Percentiles rank a stretch among this genome's conserved stretches.
Conservation (phyloP, 2,888 invertebrate species). For the Nomada ferruginata region DNA sequence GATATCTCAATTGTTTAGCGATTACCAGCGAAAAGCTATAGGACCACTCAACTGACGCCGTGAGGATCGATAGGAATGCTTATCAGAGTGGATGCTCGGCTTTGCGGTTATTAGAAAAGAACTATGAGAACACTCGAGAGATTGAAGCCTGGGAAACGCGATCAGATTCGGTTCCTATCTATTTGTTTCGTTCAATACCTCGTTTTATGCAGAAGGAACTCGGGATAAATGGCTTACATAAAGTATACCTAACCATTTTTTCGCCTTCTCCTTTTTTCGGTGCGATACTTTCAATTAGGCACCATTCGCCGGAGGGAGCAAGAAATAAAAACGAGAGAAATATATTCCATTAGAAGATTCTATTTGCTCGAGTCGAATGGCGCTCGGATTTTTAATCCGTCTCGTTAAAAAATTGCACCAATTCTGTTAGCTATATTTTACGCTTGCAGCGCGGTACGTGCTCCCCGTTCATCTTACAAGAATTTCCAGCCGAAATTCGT, state of each 20-base stretch:
- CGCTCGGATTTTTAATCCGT: conserved; percentile 45
- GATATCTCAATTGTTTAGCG: conserved; percentile 3
- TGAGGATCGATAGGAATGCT: conserved; percentile 28
- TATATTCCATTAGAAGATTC: neutral
- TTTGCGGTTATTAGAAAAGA: conserved; percentile 15
- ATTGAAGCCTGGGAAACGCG: conserved; percentile 15
- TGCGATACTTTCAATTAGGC: too few relatives aligned
- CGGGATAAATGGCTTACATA: too few relatives aligned
- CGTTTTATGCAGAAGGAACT: too few relatives aligned
- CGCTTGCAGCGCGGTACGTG: conserved; percentile 2
- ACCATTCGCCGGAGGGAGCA: too few relatives aligned
- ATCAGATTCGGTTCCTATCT: neutral
- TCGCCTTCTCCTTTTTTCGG: too few relatives aligned
- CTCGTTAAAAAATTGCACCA: conserved; percentile 36
- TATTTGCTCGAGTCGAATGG: neutral
- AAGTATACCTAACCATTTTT: too few relatives aligned
- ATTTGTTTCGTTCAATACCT: neutral
- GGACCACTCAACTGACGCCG: neutral
- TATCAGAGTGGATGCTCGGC: neutral
- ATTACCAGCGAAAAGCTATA: neutral
- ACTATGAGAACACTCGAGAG: conserved; percentile 2
- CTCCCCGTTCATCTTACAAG: conserved; percentile 27
- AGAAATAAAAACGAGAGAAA: too few relatives aligned
- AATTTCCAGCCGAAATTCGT: conserved; percentile 48
- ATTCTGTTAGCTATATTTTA: neutral